Evolutionary conservation across 2,888 invertebrate genomes (phyloP).

Genomic region (Drosophila meridionalis): DNA sequence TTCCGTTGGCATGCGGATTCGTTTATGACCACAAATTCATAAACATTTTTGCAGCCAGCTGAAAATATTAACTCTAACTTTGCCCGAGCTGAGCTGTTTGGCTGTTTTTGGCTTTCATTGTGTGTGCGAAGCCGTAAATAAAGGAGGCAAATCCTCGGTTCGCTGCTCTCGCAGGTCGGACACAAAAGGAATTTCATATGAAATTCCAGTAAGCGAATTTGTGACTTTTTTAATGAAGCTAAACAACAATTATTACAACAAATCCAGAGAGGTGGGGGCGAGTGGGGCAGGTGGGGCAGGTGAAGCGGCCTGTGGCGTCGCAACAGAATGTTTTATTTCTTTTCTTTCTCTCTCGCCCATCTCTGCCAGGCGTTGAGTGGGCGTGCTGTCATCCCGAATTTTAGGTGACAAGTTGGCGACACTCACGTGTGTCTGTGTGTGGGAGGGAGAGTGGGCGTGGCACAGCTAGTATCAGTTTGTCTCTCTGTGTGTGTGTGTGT

Average conservation of each 20-base stretch:
- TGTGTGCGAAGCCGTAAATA: slow-evolving; percentile 44
- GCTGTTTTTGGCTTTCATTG: neutral
- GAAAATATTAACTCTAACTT: slow-evolving; percentile 3
- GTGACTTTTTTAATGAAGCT: slow-evolving; percentile 78
- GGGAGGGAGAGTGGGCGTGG: neutral
- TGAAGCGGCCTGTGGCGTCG: slow-evolving; percentile 11
- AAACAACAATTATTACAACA: slow-evolving; percentile 63
- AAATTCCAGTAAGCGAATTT: slow-evolving; percentile 74
- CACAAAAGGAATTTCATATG: slow-evolving; percentile 69
- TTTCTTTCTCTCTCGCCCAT: slow-evolving; percentile 2
- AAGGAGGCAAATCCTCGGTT: neutral
- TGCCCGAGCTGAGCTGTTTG: slow-evolving; percentile 4
- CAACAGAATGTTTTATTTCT: slow-evolving; percentile 65
- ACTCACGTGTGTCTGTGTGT: slow-evolving; percentile 12
- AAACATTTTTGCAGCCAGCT: slow-evolving; percentile 18
- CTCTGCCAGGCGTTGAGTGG: neutral
- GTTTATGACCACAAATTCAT: slow-evolving; percentile 18
- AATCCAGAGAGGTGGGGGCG: slow-evolving; percentile 11
- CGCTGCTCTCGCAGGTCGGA: slow-evolving; percentile 15
- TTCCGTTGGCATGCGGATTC: slow-evolving; percentile 12
- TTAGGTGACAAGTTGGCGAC: slow-evolving; percentile 69
- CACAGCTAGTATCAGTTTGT: slow-evolving; percentile 1
- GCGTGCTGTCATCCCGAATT: slow-evolving; percentile 51
- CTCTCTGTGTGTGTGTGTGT: slow-evolving; percentile 20
- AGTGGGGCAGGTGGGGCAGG: neutral